Evolutionary conservation across 2,113 vertebrate genomes (phyloP), one percentile per base, ranked within the genome.

Genomic region (Corythaeola cristata): DNA sequence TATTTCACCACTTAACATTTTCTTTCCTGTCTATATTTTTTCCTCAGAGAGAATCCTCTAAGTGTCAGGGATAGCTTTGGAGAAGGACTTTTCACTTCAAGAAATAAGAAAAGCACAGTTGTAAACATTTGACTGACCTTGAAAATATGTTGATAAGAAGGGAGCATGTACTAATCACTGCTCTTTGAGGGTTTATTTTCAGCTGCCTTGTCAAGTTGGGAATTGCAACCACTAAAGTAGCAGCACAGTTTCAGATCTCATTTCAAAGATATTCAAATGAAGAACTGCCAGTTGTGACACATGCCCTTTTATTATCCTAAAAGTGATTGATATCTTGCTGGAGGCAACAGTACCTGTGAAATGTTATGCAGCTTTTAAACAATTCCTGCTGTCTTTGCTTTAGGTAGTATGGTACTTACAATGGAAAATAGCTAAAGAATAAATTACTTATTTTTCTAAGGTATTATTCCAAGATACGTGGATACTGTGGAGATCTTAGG

Each of bases 181-280:
- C 2, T 58, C 13, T 92, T 81, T 68, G 45, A 90, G 32, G 6
- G 13, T 81, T 79, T 90, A 53, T 85, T 92, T 95, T 93, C 60
- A 96, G 39, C 39, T 84, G 24, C 52, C 17, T 49, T 89, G 66
- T 95, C 69, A 96, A 82, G 85, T 33, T 82, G 58, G 8, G 73
- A 95, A 35, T 15, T 92, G 77, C 45, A 93, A 32, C 21, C 26
- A 45, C 32, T 85, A 68, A 64, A 85, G 13, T 17, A 47, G 33
- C 32, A 92, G 11, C 12, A 32, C 6, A 39, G 24, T 82, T 90
- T 79, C 66, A 89, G 73, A 89, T 93, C 86, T 91, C 7, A 62
- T 91, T 94, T 96, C 90, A 95, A 93, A 95, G 68, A 58, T 35
- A 64, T 90, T 77, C 35, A 91, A 66, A 97, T 93, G 35, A 95